These are phyloP conservation scores for Oscheius sp. DNA, from an alignment of 2,888 invertebrate species.

Conservation along the genomic window DNA sequence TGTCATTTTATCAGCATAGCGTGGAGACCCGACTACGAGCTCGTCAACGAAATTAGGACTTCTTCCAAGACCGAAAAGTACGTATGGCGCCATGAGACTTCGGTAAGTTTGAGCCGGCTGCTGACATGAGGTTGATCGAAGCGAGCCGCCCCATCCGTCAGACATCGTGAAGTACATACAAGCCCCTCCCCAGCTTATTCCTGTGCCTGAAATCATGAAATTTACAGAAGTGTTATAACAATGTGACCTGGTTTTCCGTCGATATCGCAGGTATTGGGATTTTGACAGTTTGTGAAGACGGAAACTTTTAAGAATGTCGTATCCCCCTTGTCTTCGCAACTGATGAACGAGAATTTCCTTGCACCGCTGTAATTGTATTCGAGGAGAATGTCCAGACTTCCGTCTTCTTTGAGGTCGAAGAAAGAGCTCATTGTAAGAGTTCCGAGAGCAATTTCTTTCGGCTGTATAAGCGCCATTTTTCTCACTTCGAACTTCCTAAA, in stretches of 20 bases:
- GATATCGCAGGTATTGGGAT: slow-evolving; percentile 40
- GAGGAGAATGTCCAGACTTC: slow-evolving; percentile 70
- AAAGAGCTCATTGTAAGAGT: slow-evolving; percentile 45
- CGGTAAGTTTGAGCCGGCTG: slow-evolving; percentile 70
- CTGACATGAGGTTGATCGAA: slow-evolving; percentile 65
- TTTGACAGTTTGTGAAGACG: slow-evolving; percentile 59
- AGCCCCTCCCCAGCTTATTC: slow-evolving; percentile 71
- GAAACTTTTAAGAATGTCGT: slow-evolving; percentile 73
- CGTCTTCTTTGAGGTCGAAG: slow-evolving; percentile 67
- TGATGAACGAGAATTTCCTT: slow-evolving; percentile 45
- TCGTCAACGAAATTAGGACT: slow-evolving; percentile 90
- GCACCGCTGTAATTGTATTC: slow-evolving; percentile 57
- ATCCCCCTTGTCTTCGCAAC: slow-evolving; percentile 67
- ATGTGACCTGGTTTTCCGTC: slow-evolving; percentile 23
- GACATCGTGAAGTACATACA: slow-evolving; percentile 68
- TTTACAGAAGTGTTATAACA: neutral
- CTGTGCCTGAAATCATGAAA: slow-evolving; percentile 58
- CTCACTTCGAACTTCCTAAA: slow-evolving; percentile 54
- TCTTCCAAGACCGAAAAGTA: slow-evolving; percentile 94
- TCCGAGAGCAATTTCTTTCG: slow-evolving; percentile 45
- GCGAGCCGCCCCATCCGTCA: slow-evolving; percentile 57
- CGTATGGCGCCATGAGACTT: slow-evolving; percentile 92
- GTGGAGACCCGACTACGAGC: slow-evolving; percentile 52
- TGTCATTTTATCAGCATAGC: slow-evolving; percentile 44
- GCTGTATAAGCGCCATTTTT: slow-evolving; percentile 35